Percentiles rank a stretch among this genome's conserved stretches.
phyloP scores from a whole-genome alignment of 2,113 vertebrate species.

The Laticauda colubrina region DNA sequence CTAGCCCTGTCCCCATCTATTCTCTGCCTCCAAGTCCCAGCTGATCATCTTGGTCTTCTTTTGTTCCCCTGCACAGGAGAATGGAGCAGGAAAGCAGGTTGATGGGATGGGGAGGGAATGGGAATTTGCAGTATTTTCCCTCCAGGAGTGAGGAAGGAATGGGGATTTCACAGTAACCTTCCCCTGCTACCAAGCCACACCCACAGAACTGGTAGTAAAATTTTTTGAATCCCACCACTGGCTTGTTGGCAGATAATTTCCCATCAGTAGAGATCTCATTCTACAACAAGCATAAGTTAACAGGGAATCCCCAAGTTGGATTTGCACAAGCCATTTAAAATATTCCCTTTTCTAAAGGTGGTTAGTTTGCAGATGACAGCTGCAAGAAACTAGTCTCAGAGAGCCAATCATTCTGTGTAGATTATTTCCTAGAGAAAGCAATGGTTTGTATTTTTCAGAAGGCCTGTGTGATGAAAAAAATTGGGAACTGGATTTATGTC shows the following conservation, averaged over 20 bases:
- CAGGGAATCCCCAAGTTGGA: not conserved
- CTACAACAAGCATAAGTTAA: not conserved
- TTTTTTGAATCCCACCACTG: too few species aligned
- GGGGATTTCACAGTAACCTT: too few species aligned
- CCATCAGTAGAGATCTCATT: not conserved
- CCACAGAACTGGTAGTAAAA: too few species aligned
- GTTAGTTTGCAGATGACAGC: not conserved
- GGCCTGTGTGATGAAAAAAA: not conserved
- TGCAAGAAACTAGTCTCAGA: not conserved
- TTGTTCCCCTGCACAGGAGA: too few species aligned
- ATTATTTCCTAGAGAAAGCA: not conserved
- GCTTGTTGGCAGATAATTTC: not conserved
- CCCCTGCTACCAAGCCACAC: too few species aligned
- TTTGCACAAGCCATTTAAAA: not conserved
- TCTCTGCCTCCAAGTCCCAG: too few species aligned
- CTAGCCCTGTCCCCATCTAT: too few species aligned
- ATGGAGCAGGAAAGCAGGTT: too few species aligned
- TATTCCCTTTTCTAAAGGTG: not conserved
- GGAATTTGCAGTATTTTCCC: too few species aligned
- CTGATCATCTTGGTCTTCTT: too few species aligned
- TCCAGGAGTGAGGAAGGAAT: too few species aligned
- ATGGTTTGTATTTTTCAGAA: not conserved
- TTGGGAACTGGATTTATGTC: not conserved
- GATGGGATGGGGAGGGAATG: too few species aligned
- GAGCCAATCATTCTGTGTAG: not conserved